Percentiles rank a stretch among this genome's conserved stretches.
These are phyloP conservation scores for Corvus hawaiiensis DNA, from an alignment of 2,113 vertebrate species.

Conservation along the genomic window DNA sequence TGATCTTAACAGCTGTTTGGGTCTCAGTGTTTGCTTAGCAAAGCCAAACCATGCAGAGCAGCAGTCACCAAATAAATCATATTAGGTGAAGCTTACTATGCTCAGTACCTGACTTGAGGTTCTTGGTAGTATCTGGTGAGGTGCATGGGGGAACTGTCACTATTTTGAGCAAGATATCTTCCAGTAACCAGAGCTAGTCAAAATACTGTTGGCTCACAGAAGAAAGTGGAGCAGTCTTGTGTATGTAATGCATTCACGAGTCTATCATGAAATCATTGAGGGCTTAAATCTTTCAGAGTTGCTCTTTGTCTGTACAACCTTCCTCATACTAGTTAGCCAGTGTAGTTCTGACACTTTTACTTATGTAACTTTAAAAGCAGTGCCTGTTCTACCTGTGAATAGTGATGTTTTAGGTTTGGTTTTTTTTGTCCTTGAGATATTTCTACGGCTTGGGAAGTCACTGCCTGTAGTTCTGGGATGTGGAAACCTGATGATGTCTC, in stretches of 20 bases:
- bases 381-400: background rate
- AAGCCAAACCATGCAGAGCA: background rate
- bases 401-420: background rate
- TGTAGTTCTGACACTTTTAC: background rate
- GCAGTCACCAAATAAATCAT: background rate
- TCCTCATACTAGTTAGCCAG: background rate
- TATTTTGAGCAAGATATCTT: background rate
- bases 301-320: background rate
- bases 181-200: background rate
- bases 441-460: background rate
- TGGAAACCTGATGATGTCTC: background rate
- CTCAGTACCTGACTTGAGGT: background rate
- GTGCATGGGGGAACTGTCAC: background rate
- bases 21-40: background rate
- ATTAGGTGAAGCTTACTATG: background rate
- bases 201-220: background rate
- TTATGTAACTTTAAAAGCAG: background rate
- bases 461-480: background rate
- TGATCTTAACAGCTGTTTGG: background rate
- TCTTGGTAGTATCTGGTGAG: background rate
- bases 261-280: background rate
- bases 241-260: accelerated
- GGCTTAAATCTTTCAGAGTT: background rate
- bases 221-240: background rate
- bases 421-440: background rate